A percentile compares a stretch with the other conserved stretches of the same genome.
Conservation (phyloP, 2,888 invertebrate species). For the Plebejus melissa region DNA sequence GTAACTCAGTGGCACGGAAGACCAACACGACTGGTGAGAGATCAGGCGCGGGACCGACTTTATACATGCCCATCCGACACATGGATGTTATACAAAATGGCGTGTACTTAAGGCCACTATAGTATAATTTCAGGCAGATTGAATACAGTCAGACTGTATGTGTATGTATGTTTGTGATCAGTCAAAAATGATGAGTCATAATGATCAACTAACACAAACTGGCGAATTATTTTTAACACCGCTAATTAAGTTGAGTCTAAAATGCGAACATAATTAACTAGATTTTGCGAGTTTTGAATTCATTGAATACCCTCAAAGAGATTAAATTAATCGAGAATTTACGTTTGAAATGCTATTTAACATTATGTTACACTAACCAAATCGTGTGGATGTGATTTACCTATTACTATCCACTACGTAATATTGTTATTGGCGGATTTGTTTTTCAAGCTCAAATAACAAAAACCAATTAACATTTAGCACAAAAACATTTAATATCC, state of each 20-base stretch:
- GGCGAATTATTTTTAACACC: neutral
- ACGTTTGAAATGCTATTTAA: neutral
- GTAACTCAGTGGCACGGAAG: no score
- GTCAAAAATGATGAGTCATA: neutral
- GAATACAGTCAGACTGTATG: no score
- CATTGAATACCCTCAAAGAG: slow-evolving; percentile 1
- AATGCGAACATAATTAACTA: neutral
- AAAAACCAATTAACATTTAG: neutral
- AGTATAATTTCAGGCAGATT: no score
- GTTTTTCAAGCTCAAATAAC: neutral
- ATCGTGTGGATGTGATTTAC: neutral
- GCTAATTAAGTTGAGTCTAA: neutral
- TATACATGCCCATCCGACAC: no score
- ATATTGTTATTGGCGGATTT: neutral
- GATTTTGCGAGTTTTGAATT: neutral
- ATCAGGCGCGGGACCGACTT: no score
- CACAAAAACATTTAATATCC: neutral
- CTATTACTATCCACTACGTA: neutral
- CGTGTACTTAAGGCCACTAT: no score
- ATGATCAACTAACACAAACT: neutral
- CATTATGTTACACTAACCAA: neutral
- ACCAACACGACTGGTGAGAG: no score
- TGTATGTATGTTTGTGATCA: no score
- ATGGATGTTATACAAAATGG: no score
- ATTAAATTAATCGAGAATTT: slow-evolving; percentile 6